A percentile compares a stretch with the other conserved stretches of the same genome.
phyloP scores from a whole-genome alignment of 2,113 vertebrate genomes.

The Picathartes gymnocephalus region DNA sequence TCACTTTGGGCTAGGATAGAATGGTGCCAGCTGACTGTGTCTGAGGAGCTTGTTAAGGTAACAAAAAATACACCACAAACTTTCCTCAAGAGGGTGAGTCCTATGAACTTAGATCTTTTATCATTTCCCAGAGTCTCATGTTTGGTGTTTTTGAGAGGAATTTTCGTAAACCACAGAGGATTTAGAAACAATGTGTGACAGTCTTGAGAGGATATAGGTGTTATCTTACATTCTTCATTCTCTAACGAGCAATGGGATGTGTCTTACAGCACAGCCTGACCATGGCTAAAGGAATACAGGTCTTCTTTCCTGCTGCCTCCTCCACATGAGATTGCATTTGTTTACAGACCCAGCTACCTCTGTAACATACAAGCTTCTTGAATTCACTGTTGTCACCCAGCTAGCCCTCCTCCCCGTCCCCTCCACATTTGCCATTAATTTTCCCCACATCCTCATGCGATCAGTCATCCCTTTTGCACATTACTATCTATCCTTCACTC shows the following conservation, averaged over 20 bases:
- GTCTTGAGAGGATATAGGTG: not conserved
- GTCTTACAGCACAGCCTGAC: not conserved
- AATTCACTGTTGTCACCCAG: not conserved
- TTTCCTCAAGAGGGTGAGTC: not conserved
- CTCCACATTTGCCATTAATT: not conserved
- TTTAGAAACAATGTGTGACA: not conserved
- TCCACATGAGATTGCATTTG: not conserved
- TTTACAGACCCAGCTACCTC: not conserved
- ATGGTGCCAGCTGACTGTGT: not conserved
- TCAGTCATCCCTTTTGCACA: not conserved
- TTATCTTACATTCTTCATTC: not conserved
- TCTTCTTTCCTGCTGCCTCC: not conserved
- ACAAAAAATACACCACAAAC: not conserved
- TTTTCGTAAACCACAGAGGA: not conserved
- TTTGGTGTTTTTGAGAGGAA: not conserved
- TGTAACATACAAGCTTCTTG: not conserved
- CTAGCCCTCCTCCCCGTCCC: not conserved
- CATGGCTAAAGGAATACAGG: not conserved
- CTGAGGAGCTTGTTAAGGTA: not conserved
- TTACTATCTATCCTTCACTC: not conserved
- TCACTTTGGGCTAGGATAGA: not conserved
- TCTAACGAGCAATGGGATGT: not conserved
- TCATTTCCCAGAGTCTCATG: not conserved
- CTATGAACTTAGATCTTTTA: not conserved
- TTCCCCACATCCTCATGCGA: not conserved